Conservation (phyloP, 2,797 vertebrate species). For the Phataginus tetradactyla region DNA sequence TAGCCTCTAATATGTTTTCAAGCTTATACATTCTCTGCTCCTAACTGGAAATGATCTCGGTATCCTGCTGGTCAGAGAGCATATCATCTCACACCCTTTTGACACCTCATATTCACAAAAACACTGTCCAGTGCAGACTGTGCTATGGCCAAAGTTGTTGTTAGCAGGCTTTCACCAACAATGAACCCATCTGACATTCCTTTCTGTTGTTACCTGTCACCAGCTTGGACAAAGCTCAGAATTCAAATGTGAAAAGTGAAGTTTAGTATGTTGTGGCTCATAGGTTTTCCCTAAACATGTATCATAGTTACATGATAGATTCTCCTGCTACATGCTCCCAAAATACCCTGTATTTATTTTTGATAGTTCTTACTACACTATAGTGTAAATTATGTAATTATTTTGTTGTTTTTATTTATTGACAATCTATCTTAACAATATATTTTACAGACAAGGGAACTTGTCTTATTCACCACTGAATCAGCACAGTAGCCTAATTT, state of each 20-base stretch:
- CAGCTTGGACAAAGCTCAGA: background rate
- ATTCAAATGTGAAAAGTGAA: background rate
- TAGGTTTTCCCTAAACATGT: background rate
- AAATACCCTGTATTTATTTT: background rate
- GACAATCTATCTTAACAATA: background rate
- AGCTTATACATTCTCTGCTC: background rate
- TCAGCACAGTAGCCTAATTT: background rate
- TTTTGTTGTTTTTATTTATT: conserved; percentile 6
- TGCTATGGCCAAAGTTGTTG: background rate
- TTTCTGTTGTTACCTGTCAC: conserved; percentile 5
- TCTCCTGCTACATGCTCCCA: background rate
- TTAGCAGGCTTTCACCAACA: background rate
- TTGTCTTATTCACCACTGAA: background rate
- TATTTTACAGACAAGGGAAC: background rate
- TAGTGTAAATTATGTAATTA: background rate
- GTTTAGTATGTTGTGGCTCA: background rate
- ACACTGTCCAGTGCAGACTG: background rate
- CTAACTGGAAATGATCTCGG: background rate
- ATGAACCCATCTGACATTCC: background rate
- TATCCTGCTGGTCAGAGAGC: background rate
- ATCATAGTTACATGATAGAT: background rate
- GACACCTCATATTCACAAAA: background rate
- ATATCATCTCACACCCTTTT: background rate
- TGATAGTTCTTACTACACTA: background rate
- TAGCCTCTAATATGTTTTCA: background rate